Base-by-base conservation (phyloP, 2,888 invertebrate genomes). In the Bombylius major region DNA sequence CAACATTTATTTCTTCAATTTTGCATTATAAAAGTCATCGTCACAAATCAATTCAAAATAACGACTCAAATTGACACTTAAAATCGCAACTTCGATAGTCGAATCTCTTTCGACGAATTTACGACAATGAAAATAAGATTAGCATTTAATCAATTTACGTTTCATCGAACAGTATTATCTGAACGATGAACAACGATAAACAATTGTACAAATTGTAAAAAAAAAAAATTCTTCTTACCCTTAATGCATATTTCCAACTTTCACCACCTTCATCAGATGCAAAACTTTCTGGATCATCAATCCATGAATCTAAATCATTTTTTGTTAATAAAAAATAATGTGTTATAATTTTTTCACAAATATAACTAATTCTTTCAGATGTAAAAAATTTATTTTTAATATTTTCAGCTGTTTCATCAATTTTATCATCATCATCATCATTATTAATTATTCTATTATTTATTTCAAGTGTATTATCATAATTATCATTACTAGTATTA, bases 211-310 rank as follows among this genome's bases (percentile, higher is more conserved):
- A 42, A 32, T 13, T 5, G 23, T n/a, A 50, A 50, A 46, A 8
- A 47, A n/a, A 33, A 13, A 47, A 54, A 56, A 56, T 44, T 47
- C 59, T 59, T 75, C 79, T 76, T 73, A 89, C 89, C 79, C 89
- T 81, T 59, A 94, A 77, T 66, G 87, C 90, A 69, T 92, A 96
- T 69, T 92, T 94, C 89, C 92, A 94, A n/a, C 88, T 86, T 70
- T 95, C 94, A 1, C 92, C 92, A 12, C 85, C 83, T 70, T 93
- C 92, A 66, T 91, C 91, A 47, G 85, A 84, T 67, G 89, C 88
- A 71, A 90, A 95, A 62, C 84, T 85, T 75, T 96, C 96, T 0
- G 95, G 93, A 72, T 94, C 91, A 1, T 84, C 81, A 66, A 90
- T 88, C 96, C 95, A 96, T 56, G 84, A 76, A 52, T 87, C 85